Base-by-base conservation (phyloP, 2,888 invertebrate species). In the Chelonus formosanus region DNA sequence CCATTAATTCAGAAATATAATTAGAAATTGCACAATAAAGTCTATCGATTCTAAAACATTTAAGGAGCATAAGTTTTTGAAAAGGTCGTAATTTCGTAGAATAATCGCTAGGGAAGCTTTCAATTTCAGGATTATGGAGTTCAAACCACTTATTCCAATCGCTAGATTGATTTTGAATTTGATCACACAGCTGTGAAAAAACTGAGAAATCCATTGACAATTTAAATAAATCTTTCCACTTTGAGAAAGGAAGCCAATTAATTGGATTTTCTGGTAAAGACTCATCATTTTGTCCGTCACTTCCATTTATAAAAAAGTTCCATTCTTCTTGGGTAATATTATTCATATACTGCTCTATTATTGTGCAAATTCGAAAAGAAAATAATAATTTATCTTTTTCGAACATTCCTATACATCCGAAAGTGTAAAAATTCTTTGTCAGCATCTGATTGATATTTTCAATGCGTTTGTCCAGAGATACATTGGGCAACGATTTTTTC, bases 271-370 rank as follows among this genome's bases (percentile, higher is more conserved):
- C 84, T 8, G 88, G 77, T 0, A 92, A 87, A 83, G 93, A 94
- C 78, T 94, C 93, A 70, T 96, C 84, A 0, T 91, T 40, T 40
- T 40, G 40, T 5, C 4, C 87, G 0, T 95, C 89, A 72, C 91
- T 92, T 52, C 94, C 95, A 78, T 96, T 96, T 73, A 96, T 93
- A 81, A 97, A 96, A 86, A 97, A 97, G 80, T 96, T 94, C 35
- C 97, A 81, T 79, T 96, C 91, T 4, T 84, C 79, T 76, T 93
- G 94, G 0, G 80, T 83, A 1, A 96, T 84, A 32, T 85, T 78
- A 0, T 85, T 88, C 5, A 89, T 87, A 74, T 91, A 91, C 81
- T 92, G 90, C 75, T 95, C 90, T 71, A 97, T 82, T 80, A 93
- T 94, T 10, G 91, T 89, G 68, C 94, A 90, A 86, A 97, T 95